Conservation (phyloP, 2,888 invertebrate genomes). For the Agonopterix subpropinquella region DNA sequence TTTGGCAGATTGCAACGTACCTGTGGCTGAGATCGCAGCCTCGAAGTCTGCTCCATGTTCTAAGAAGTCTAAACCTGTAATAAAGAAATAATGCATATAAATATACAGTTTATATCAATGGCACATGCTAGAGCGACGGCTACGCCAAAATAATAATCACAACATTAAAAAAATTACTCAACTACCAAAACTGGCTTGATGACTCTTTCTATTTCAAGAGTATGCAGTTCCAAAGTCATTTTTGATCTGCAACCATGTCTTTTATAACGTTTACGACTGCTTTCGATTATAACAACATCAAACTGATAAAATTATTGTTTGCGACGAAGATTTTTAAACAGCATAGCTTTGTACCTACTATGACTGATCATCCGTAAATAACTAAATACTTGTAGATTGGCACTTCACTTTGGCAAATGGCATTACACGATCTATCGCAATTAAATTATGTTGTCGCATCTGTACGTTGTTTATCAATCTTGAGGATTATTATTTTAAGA, state of each 20-base stretch:
- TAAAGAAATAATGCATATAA: slow-evolving; percentile 3
- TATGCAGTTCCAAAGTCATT: slow-evolving; percentile 5
- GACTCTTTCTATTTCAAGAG: background rate
- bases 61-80: slow-evolving; percentile 83
- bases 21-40: slow-evolving; percentile 81
- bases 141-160: no score
- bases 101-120: background rate
- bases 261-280: background rate
- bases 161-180: slow-evolving; percentile 16
- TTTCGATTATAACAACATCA: background rate
- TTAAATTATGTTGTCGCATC: background rate
- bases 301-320: no score
- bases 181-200: slow-evolving; percentile 32
- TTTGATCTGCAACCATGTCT: background rate
- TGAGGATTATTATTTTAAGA: background rate
- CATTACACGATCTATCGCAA: slow-evolving; percentile 4
- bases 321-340: slow-evolving; percentile 1
- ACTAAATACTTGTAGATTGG: slow-evolving; percentile 20
- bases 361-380: slow-evolving; percentile 19
- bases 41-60: slow-evolving; percentile 85
- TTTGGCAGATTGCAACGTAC: slow-evolving; percentile 47
- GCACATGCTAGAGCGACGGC: no score
- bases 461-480: background rate
- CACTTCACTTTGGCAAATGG: slow-evolving; percentile 20
- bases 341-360: slow-evolving; percentile 10